These are phyloP conservation scores for Micrasema minimum DNA, from an alignment of 1,140 invertebrate species.

Conservation along the genomic window DNA sequence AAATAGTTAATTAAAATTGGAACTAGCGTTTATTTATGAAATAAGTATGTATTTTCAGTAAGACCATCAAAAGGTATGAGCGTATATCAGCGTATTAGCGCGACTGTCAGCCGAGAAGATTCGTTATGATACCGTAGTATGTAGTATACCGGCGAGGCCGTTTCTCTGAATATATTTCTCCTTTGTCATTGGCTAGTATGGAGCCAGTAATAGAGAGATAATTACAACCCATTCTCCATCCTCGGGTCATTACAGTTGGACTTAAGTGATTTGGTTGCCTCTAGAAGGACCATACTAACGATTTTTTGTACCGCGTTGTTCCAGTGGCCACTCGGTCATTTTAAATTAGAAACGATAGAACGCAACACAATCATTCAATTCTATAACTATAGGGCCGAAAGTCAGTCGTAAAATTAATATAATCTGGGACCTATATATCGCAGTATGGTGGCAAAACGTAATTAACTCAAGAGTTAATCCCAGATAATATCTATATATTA, in stretches of 20 bases:
- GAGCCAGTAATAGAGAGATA: constrained; percentile 25
- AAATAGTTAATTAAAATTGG: too few species aligned
- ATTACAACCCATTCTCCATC: constrained; percentile 25
- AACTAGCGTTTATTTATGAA: too few species aligned
- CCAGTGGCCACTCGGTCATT: constrained; percentile 19
- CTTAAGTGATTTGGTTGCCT: constrained; percentile 29
- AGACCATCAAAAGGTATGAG: constrained; percentile 16
- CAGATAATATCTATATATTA: too few species aligned
- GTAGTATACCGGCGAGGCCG: constrained; percentile 24
- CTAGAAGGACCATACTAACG: constrained; percentile 15
- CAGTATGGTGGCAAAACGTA: too few species aligned
- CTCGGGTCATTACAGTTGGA: constrained; percentile 27
- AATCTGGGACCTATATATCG: too few species aligned
- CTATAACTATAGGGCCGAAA: too few species aligned
- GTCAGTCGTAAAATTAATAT: too few species aligned
- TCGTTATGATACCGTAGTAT: constrained; percentile 13
- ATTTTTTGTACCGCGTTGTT: constrained; percentile 6
- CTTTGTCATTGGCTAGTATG: constrained; percentile 32
- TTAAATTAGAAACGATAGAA: constrained; percentile 28
- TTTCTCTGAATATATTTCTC: constrained; percentile 30
- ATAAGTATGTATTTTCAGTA: too few species aligned
- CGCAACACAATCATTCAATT: too few species aligned
- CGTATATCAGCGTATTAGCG: constrained; percentile 30
- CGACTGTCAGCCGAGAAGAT: constrained; percentile 24
- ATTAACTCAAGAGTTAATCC: too few species aligned